phyloP scores from a whole-genome alignment of 1,140 invertebrate species.

The Trachelipus rathkii region DNA sequence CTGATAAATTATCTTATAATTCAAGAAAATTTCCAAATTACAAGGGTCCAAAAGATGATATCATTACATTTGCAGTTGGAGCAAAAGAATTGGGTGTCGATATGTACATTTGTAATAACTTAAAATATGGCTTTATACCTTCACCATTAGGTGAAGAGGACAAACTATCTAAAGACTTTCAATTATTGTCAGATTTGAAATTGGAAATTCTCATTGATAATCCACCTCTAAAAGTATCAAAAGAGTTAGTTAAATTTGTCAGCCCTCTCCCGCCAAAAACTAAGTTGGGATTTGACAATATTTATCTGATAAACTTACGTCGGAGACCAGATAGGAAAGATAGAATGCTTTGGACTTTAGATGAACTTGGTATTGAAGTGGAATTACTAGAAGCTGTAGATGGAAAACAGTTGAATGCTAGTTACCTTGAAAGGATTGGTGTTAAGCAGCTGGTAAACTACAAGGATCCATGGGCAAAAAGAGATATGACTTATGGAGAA shows the following conservation, averaged over 20 bases:
- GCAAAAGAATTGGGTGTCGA: constrained; percentile 70
- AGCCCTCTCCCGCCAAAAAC: constrained; percentile 60
- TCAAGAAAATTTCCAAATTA: constrained; percentile 61
- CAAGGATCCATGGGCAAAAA: constrained; percentile 56
- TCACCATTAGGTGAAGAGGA: constrained; percentile 71
- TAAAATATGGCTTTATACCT: constrained; percentile 75
- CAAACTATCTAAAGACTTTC: constrained; percentile 61
- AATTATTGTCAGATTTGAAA: constrained; percentile 65
- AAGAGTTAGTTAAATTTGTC: constrained; percentile 62
- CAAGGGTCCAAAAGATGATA: constrained; percentile 81
- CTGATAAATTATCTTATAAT: constrained; percentile 72
- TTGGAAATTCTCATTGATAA: constrained; percentile 36
- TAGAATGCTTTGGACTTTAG: constrained; percentile 63
- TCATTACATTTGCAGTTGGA: constrained; percentile 85
- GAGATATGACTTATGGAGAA: constrained; percentile 62
- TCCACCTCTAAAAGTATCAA: constrained; percentile 61
- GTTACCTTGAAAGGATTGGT: constrained; percentile 60
- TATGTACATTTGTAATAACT: constrained; percentile 75
- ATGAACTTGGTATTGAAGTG: constrained; percentile 54
- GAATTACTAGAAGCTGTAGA: constrained; percentile 61
- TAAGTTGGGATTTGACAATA: constrained; percentile 58
- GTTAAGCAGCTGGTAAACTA: constrained; percentile 66
- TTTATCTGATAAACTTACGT: constrained; percentile 50
- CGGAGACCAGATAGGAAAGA: constrained; percentile 62
- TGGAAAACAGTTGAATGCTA: constrained; percentile 63